Base-by-base conservation (phyloP, 1,140 invertebrate genomes). In the Brachionus asplanchnoidis region DNA sequence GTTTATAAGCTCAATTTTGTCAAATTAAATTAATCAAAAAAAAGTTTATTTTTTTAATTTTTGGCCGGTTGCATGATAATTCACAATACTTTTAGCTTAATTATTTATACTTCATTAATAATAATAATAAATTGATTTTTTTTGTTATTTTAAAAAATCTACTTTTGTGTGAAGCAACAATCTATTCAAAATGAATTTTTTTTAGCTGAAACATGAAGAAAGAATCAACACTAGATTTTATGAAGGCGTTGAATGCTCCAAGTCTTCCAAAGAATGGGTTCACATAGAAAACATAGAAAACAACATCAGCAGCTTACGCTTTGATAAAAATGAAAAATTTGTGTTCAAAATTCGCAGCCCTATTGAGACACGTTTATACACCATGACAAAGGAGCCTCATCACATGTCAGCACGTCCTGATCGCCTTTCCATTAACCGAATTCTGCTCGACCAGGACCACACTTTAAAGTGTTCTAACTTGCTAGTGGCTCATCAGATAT, bases 191-290 rank as follows among this genome's bases (percentile, higher is more conserved):
- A 46, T 46, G 3, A 5, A 1, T 12, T 12, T 14, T 77, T 50
- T 26, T 36, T 28, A 77, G 44, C 12, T 77, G 0, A 77, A 77
- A 77, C 73, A 77, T 50, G 73, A 77, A 23, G 73, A 77, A 50
- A 23, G 73, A 77, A 26, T 77, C 2, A 77, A 32, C 8, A 50
- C 9, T 26, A 20, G 20, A 23, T 77, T 50, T 77, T 46, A 26
- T 50, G 73, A 77, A 26, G 73, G 73, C 11, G 11, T 50, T 12
- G 44, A 77, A 26, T 36, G 70, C 36, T 65, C 78, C 3, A 56
- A 80, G 36, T 26, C 32, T 5, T 23, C 20, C 20, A 77, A 68
- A 9, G 79, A 68, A 20, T 82, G 79, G 79, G 12, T 68, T 9
- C 20, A 60, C 6, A 32, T 82, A 12, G 53, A 60, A 36, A 65